These are phyloP conservation scores for Labrus mixtus DNA, from an alignment of 2,113 vertebrate genomes.

Conservation along the genomic window DNA sequence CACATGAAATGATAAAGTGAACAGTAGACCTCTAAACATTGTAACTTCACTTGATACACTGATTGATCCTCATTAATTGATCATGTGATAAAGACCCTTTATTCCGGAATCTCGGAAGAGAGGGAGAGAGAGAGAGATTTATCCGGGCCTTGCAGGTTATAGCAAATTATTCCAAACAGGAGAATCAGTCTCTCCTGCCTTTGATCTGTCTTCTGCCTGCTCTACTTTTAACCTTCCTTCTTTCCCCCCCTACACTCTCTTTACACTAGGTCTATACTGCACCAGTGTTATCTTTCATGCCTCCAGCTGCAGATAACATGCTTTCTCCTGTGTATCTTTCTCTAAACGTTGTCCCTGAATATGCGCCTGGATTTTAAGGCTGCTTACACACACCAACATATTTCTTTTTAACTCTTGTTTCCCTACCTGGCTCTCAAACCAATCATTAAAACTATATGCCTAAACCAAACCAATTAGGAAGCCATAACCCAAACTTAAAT, in stretches of 20 bases:
- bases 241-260: slow-evolving; percentile 20
- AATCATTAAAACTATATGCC: background rate
- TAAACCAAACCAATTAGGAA: background rate
- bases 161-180: slow-evolving; percentile 63
- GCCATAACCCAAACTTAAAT: background rate
- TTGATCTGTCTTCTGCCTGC: slow-evolving; percentile 66
- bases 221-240: slow-evolving; percentile 60
- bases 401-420: background rate
- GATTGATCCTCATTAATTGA: background rate
- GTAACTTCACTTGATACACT: too few species aligned
- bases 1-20: too few species aligned
- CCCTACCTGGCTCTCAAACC: background rate
- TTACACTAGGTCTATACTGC: slow-evolving; percentile 8
- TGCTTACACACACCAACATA: background rate
- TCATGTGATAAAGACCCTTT: background rate
- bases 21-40: too few species aligned
- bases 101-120: too few species aligned
- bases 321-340: background rate
- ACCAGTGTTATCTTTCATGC: slow-evolving; percentile 27
- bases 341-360: background rate
- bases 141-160: slow-evolving; percentile 63
- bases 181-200: slow-evolving; percentile 57
- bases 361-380: background rate
- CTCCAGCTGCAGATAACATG: slow-evolving; percentile 16
- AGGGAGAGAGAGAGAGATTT: slow-evolving; percentile 29